Base-by-base conservation (phyloP, 2,113 vertebrate genomes). In the Epinephelus cyanopodus region DNA sequence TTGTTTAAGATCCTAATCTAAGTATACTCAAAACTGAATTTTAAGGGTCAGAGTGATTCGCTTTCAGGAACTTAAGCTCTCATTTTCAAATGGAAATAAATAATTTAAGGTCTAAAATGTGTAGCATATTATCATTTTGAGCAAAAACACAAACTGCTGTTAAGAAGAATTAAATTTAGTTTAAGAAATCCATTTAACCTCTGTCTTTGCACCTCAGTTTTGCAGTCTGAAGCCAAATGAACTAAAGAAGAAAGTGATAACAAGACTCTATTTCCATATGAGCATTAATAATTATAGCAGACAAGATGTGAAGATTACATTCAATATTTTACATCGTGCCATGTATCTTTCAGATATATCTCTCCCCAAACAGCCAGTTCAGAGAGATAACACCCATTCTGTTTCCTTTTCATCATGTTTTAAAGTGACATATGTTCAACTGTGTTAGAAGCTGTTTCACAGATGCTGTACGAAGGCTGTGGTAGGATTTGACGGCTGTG, bases 381-480 rank as follows among this genome's bases (percentile, higher is more conserved):
- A 83, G 33, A 54, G 21, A 52, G 14, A 60, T 65, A 21, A 33
- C 52, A 73, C 13, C 42, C 25, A 19, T 37, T 17, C 62, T 69
- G 63, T 69, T 58, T 37, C 13, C 66, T 69, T 68, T 69, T 58
- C 37, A 64, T 68, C 27, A 33, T 25, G 63, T 50, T 6, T 52
- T 45, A 13, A 60, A 45, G 23, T n/a, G 27, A 25, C 79, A 67
- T 47, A 54, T 70, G 45, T 57, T 79, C 65, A 42, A 29, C 47
- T 77, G 12, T 50, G 23, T 50, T 21, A 23, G 56, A 74, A 37
- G 42, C 5, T 58, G 52, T 61, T 69, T 54, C 50, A 50, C 23
- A 82, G 71, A 74, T 33, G 64, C 27, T 79, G 8, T 50, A 62
- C 76, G 18, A n/a, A 27, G 10, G 63, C 37, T 33, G 70, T 18